These are phyloP conservation scores for Acrossocheilus wenchowensis DNA, from an alignment of 2,797 vertebrate genomes.

Conservation along the genomic window DNA sequence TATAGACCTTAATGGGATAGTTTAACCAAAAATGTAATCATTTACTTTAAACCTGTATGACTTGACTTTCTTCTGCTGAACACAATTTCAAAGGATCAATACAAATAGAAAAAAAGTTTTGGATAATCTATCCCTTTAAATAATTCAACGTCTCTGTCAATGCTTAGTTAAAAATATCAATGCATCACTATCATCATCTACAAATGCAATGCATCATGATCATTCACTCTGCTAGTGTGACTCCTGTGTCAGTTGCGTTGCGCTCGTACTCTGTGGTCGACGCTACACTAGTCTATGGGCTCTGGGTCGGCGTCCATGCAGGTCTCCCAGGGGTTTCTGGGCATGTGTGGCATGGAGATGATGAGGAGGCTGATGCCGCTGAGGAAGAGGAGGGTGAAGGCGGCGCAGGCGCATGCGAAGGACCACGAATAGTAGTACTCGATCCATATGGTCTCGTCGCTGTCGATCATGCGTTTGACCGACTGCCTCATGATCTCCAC, in stretches of 20 bases:
- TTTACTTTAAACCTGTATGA: background rate
- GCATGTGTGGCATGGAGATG: conserved; percentile 95
- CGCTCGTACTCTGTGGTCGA: conserved; percentile 20
- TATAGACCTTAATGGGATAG: conserved; percentile 11
- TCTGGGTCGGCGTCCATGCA: conserved; percentile 97
- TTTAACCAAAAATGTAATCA: background rate
- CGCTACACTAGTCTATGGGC: conserved; percentile 71
- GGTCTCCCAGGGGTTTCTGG: conserved; percentile 95
- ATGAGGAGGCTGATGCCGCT: conserved; percentile 88
- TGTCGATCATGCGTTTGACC: conserved; percentile 94
- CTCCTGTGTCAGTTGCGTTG: conserved; percentile 1
- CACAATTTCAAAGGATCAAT: background rate
- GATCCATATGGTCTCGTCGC: conserved; percentile 92
- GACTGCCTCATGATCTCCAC: conserved; percentile 97
- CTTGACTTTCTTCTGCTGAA: background rate
- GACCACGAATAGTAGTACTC: conserved; percentile 96
- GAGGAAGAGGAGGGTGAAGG: conserved; percentile 91
- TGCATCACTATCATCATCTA: conserved; percentile 28
- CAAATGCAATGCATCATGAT: conserved; percentile 12
- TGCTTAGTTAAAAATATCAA: conserved; percentile 30
- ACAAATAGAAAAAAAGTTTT: background rate
- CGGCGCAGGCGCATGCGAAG: conserved; percentile 89
- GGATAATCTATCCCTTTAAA: background rate
- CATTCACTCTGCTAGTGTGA: background rate
- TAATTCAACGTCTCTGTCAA: background rate